Conservation (phyloP, 2,888 invertebrate genomes). For the Keiferia lycopersicella region DNA sequence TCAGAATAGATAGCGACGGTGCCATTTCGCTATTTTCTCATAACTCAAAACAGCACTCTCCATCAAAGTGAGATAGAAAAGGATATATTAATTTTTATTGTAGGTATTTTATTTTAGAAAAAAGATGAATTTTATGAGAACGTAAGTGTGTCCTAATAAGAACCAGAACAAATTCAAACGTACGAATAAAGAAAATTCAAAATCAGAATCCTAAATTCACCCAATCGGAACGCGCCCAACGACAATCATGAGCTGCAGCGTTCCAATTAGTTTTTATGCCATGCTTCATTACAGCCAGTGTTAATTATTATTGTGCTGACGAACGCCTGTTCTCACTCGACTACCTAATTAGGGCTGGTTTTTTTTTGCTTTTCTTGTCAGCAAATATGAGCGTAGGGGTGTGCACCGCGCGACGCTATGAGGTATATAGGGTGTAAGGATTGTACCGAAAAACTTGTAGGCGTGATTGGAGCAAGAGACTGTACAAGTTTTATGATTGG, state of each 20-base stretch:
- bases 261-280: slow-evolving; percentile 79
- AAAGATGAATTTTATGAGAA: too few relatives aligned
- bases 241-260: slow-evolving; percentile 69
- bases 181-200: slow-evolving; percentile 2
- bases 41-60: too few relatives aligned
- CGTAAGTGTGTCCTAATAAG: too few relatives aligned
- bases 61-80: too few relatives aligned
- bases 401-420: slow-evolving; percentile 1
- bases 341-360: slow-evolving; percentile 77
- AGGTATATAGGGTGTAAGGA: slow-evolving; percentile 40
- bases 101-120: too few relatives aligned
- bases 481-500: too few relatives aligned
- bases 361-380: slow-evolving; percentile 42
- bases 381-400: slow-evolving; percentile 34
- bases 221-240: slow-evolving; percentile 52
- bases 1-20: too few relatives aligned
- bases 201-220: slow-evolving; percentile 32
- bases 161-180: neutral
- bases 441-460: too few relatives aligned
- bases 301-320: slow-evolving; percentile 80
- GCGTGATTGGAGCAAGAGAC: too few relatives aligned
- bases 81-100: too few relatives aligned
- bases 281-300: slow-evolving; percentile 79
- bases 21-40: too few relatives aligned
- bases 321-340: slow-evolving; percentile 76